These are phyloP conservation scores for Drosophila austrosaltans DNA, from an alignment of 2,888 invertebrate species.

Conservation along the genomic window DNA sequence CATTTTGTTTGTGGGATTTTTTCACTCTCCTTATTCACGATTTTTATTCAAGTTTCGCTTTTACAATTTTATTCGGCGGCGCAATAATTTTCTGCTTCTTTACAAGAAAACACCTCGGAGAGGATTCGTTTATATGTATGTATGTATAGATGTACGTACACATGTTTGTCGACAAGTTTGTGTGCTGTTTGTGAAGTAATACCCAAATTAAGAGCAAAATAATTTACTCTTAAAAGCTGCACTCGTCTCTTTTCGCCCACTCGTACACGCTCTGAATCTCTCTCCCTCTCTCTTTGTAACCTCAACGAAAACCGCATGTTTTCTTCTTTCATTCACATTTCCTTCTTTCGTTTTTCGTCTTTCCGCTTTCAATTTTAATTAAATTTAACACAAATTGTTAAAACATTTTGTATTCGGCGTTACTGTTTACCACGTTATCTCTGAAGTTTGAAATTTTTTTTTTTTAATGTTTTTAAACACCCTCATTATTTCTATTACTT, in stretches of 20 bases:
- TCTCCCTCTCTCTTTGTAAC: constrained; percentile 32
- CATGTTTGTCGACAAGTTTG: constrained; percentile 34
- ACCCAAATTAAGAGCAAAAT: constrained; percentile 25
- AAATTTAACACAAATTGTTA: constrained; percentile 37
- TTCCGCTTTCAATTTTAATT: constrained; percentile 37
- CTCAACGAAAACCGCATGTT: constrained; percentile 39
- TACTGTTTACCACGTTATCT: constrained; percentile 4
- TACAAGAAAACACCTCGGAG: constrained; percentile 40
- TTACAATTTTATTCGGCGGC: constrained; percentile 74
- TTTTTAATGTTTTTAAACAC: constrained; percentile 24
- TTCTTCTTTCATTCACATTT: constrained; percentile 19
- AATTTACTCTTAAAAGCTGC: constrained; percentile 10
- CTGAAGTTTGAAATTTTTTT: not conserved
- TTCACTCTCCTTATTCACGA: constrained; percentile 47
- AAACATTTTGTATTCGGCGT: constrained; percentile 40
- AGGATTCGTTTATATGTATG: constrained; percentile 1
- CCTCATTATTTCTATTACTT: constrained; percentile 38
- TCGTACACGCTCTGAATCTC: constrained; percentile 3
- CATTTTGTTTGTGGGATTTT: constrained; percentile 40
- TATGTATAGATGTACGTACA: not conserved
- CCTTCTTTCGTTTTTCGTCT: constrained; percentile 11
- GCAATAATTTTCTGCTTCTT: constrained; percentile 76
- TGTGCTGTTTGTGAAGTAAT: constrained; percentile 65
- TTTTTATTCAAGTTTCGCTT: constrained; percentile 70
- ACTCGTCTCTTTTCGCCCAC: constrained; percentile 18